phyloP scores from a whole-genome alignment of 2,113 vertebrate genomes.

The Tauraco erythrolophus region DNA sequence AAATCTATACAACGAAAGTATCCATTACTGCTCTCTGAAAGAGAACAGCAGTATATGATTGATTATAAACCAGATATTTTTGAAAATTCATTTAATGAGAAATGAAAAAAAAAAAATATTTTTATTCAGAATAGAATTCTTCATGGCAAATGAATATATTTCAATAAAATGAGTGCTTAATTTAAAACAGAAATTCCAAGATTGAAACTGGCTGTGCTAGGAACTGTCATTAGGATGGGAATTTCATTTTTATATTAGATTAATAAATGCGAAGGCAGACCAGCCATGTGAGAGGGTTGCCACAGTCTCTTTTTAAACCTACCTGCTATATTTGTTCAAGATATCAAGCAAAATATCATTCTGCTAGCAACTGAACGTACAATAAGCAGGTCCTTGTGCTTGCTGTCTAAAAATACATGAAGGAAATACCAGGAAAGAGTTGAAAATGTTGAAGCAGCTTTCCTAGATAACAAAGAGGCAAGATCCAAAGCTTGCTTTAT shows the following conservation, averaged over 20 bases:
- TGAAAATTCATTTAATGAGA: neutral
- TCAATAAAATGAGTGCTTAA: neutral
- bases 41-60: neutral
- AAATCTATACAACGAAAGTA: neutral
- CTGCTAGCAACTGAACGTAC: neutral
- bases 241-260: neutral
- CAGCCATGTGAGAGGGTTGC: neutral
- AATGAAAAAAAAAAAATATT: neutral
- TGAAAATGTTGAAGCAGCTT: neutral
- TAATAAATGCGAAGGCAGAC: neutral
- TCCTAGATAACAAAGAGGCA: neutral
- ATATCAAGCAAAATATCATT: neutral
- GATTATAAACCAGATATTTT: neutral
- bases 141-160: neutral
- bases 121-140: neutral
- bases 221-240: neutral
- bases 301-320: conserved; percentile 37
- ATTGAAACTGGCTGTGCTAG: neutral
- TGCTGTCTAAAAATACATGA: neutral
- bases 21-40: neutral
- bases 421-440: neutral
- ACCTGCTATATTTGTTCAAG: neutral
- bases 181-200: neutral
- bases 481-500: neutral
- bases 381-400: neutral